Evolutionary conservation across 2,797 vertebrate genomes (phyloP).

Genomic region (Acipenser ruthenus): DNA sequence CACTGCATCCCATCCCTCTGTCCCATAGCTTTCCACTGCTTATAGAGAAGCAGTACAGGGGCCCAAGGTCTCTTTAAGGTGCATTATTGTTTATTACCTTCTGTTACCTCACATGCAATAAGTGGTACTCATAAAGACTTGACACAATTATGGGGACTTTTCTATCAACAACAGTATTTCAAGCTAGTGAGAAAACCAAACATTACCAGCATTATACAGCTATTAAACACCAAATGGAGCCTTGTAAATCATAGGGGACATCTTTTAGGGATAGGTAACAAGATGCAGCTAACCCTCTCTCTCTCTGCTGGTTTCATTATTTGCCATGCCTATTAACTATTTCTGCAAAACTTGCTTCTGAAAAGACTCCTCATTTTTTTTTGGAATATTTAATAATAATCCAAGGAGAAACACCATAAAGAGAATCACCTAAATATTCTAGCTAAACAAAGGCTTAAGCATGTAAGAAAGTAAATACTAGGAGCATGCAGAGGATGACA

Average conservation of each 20-base stretch:
- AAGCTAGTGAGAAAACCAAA: constrained; percentile 25
- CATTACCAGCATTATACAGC: constrained; percentile 14
- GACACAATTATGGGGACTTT: constrained; percentile 31
- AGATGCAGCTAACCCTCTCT: not conserved
- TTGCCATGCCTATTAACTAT: too few species aligned
- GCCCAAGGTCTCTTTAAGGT: constrained; percentile 20
- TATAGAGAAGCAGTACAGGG: constrained; percentile 23
- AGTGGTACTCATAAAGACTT: constrained; percentile 32
- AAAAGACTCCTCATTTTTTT: too few species aligned
- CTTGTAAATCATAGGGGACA: constrained; percentile 8
- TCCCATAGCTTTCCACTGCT: constrained; percentile 9
- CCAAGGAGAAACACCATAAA: too few species aligned
- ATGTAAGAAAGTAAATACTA: too few species aligned
- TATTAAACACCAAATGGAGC: constrained; percentile 13
- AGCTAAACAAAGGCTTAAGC: too few species aligned
- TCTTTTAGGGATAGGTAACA: constrained; percentile 10
- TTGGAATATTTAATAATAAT: too few species aligned
- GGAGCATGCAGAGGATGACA: too few species aligned
- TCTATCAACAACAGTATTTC: constrained; percentile 26
- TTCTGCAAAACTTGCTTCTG: too few species aligned
- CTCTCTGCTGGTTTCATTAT: too few species aligned
- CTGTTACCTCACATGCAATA: constrained; percentile 20
- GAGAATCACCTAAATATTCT: too few species aligned
- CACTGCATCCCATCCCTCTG: constrained; percentile 17
- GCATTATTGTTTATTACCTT: constrained; percentile 26